phyloP scores from a whole-genome alignment of 2,113 vertebrate species.

The Sterrhoptilus dennistouni region DNA sequence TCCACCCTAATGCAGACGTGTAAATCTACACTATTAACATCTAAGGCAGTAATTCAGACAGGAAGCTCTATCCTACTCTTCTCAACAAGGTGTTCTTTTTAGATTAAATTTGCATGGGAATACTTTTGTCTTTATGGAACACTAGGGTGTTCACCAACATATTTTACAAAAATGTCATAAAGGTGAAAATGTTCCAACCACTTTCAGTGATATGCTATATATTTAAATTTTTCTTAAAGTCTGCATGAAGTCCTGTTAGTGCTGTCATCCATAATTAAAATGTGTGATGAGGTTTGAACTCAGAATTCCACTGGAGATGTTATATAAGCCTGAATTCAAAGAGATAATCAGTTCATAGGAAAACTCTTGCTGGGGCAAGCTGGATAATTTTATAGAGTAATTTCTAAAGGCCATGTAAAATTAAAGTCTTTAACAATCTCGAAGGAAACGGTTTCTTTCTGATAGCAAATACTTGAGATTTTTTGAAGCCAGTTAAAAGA shows the following conservation, averaged over 20 bases:
- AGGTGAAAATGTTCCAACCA: neutral
- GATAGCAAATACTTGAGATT: neutral
- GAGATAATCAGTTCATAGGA: neutral
- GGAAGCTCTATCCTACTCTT: neutral
- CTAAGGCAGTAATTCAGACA: neutral
- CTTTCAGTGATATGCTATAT: neutral
- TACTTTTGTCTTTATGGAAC: neutral
- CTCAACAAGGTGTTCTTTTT: neutral
- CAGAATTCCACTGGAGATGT: neutral
- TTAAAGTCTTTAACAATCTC: neutral
- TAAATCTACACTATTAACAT: neutral
- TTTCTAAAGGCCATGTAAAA: neutral
- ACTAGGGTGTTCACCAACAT: neutral
- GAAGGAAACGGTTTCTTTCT: neutral
- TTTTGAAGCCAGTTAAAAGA: neutral
- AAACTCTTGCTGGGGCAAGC: neutral
- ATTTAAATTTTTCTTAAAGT: neutral
- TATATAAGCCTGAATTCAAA: neutral
- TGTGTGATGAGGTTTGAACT: neutral
- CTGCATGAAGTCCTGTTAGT: neutral
- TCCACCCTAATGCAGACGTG: neutral
- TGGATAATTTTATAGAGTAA: neutral
- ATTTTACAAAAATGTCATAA: neutral
- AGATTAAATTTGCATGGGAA: neutral
- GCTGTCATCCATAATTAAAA: neutral